phyloP scores from a whole-genome alignment of 2,888 invertebrate species.

The Lasioglossum morio region DNA sequence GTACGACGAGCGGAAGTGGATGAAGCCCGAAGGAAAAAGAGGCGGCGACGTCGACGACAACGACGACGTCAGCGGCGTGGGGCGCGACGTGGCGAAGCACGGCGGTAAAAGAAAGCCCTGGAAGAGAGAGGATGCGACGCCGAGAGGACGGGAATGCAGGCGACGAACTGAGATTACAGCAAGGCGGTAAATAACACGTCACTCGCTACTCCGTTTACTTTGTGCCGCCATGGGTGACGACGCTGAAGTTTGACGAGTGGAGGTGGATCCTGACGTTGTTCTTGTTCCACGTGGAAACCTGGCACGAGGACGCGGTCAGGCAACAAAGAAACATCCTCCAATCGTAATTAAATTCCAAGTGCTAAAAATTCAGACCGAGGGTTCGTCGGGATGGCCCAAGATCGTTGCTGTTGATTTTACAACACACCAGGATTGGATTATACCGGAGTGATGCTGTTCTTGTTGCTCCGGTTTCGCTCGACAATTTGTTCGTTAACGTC shows the following conservation, averaged over 20 bases:
- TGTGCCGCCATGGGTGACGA: constrained; percentile 67
- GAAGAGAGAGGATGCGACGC: constrained; percentile 39
- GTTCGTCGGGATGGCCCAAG: not conserved
- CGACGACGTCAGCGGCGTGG: constrained; percentile 32
- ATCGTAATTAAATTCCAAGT: constrained; percentile 58
- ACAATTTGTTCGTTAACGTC: not conserved
- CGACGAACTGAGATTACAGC: constrained; percentile 79
- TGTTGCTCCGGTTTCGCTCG: too few relatives aligned
- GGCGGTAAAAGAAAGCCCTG: constrained; percentile 46
- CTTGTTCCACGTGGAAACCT: constrained; percentile 15
- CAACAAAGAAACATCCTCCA: constrained; percentile 27
- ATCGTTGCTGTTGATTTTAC: constrained; percentile 1
- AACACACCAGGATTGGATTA: not conserved
- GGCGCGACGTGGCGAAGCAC: constrained; percentile 27
- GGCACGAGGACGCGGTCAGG: not conserved
- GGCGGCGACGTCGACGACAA: constrained; percentile 40
- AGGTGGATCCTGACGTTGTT: constrained; percentile 15
- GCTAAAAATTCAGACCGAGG: not conserved
- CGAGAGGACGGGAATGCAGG: constrained; percentile 65
- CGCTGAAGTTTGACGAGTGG: constrained; percentile 28
- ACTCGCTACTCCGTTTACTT: constrained; percentile 78
- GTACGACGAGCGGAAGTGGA: constrained; percentile 73
- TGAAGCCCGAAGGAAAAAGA: constrained; percentile 72
- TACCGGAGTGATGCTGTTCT: too few relatives aligned
- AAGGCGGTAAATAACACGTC: constrained; percentile 81